Evolutionary conservation across 1,140 invertebrate species (phyloP).

Genomic region (Drosophila tani): DNA sequence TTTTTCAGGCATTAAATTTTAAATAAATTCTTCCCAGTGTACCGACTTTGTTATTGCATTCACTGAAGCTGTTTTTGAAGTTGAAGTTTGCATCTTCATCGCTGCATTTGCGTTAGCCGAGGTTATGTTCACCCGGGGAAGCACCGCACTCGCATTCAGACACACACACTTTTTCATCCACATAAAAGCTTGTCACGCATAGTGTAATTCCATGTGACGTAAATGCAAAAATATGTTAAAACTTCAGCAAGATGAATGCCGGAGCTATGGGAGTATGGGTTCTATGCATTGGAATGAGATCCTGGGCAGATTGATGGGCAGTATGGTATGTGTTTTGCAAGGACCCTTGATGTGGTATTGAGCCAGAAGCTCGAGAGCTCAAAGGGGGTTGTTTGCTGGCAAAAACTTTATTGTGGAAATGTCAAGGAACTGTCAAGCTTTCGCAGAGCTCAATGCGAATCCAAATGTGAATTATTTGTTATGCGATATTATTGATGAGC

Average conservation of each 20-base stretch:
- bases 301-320: conserved; percentile 53
- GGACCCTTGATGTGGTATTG: conserved; percentile 43
- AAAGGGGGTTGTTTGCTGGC: conserved; percentile 31
- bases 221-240: conserved; percentile 83
- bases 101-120: conserved; percentile 63
- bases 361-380: conserved; percentile 34
- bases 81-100: conserved; percentile 72
- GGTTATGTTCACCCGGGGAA: conserved; percentile 55
- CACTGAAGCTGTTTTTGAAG: conserved; percentile 51
- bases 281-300: conserved; percentile 45
- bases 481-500: background rate
- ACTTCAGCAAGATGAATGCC: conserved; percentile 65
- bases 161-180: conserved; percentile 25
- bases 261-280: background rate
- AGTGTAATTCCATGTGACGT: conserved; percentile 80
- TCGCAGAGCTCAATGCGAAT: conserved; percentile 9
- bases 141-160: conserved; percentile 27
- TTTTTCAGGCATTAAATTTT: too few species aligned
- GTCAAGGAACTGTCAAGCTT: conserved; percentile 51
- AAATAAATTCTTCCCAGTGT: conserved; percentile 5
- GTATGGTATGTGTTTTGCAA: conserved; percentile 31
- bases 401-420: conserved; percentile 44
- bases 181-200: conserved; percentile 80
- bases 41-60: conserved; percentile 36
- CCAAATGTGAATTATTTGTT: conserved; percentile 28